Evolutionary conservation across 2,113 vertebrate species (phyloP).

Genomic region (Rattus rattus): DNA sequence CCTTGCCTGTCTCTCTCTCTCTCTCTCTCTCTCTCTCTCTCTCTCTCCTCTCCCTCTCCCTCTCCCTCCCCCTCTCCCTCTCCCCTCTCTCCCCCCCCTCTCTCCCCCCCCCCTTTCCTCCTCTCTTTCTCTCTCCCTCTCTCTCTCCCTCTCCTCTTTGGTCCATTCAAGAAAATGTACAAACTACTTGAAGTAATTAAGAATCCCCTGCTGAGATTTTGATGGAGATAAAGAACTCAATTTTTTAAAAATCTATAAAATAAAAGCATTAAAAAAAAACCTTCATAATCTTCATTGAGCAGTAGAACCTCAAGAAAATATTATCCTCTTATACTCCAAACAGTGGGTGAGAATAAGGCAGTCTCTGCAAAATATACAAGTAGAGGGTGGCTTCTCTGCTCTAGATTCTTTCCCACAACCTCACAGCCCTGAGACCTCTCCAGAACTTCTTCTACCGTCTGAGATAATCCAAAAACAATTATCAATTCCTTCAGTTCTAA

Average conservation of each 20-base stretch:
- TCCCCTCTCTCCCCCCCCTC: too few relatives aligned
- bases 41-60: too few relatives aligned
- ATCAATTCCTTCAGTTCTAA: not conserved
- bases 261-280: not conserved
- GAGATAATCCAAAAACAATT: not conserved
- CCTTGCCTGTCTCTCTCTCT: not conserved
- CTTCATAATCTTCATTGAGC: not conserved
- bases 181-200: not conserved
- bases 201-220: not conserved
- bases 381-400: not conserved
- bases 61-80: too few relatives aligned
- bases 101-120: too few relatives aligned
- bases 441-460: not conserved
- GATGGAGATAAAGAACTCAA: not conserved
- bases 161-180: not conserved
- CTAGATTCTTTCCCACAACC: not conserved
- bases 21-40: too few relatives aligned
- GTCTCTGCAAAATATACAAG: not conserved
- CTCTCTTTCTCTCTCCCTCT: not conserved
- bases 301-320: not conserved
- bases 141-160: not conserved
- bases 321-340: not conserved
- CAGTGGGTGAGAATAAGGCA: not conserved
- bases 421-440: not conserved
- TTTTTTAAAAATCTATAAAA: not conserved